These are phyloP conservation scores for Campylomormyrus tamandua DNA, from an alignment of 2,113 vertebrate species.

Conservation along the genomic window DNA sequence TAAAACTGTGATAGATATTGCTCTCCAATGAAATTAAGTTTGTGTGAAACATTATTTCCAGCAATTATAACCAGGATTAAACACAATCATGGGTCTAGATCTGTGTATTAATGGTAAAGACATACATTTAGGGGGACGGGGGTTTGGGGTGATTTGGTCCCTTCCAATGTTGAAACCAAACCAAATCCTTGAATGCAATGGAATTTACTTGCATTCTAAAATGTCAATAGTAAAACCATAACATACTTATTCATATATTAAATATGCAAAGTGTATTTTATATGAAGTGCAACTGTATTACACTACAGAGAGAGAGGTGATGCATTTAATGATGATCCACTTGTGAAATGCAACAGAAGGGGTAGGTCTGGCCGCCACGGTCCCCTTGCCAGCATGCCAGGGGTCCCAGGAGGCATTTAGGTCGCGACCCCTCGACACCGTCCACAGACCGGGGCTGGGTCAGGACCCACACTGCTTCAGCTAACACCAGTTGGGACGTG, in stretches of 20 bases:
- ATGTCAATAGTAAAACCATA: background rate
- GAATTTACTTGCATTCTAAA: background rate
- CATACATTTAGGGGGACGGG: background rate
- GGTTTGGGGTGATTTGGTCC: background rate
- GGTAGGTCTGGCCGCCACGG: background rate
- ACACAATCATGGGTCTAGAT: background rate
- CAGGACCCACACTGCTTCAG: background rate
- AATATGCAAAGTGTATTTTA: background rate
- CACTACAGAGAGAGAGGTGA: background rate
- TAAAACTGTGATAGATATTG: background rate
- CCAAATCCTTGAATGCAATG: background rate
- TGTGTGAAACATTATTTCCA: background rate
- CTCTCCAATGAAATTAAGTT: background rate
- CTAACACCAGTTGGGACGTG: background rate
- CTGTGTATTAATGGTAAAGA: background rate
- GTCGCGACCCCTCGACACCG: background rate
- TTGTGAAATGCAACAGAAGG: background rate
- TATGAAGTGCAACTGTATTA: background rate
- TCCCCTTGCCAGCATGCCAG: background rate
- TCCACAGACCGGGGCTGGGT: background rate
- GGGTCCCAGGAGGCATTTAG: background rate
- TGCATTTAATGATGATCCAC: background rate
- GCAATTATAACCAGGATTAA: background rate
- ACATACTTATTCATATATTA: background rate
- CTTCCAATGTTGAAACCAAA: background rate